These are phyloP conservation scores for Orchestes rusci DNA, from an alignment of 2,888 invertebrate species.

Conservation along the genomic window DNA sequence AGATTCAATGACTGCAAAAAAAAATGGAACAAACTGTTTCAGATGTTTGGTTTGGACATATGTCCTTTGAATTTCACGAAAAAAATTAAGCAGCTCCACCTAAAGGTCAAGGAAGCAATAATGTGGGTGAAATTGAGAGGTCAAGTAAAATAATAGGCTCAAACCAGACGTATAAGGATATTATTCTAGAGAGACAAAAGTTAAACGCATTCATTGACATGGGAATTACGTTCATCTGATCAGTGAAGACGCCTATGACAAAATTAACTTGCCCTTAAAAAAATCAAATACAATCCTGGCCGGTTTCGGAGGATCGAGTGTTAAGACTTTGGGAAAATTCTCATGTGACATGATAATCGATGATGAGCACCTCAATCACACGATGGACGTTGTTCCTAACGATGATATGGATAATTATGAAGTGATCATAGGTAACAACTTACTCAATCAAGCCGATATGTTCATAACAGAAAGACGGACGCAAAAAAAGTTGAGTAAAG, in stretches of 20 bases:
- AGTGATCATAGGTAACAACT: constrained; percentile 18
- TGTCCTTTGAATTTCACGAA: constrained; percentile 10
- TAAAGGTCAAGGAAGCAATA: background rate
- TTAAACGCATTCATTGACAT: constrained; percentile 23
- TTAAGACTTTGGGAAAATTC: constrained; percentile 19
- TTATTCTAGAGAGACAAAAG: constrained; percentile 1
- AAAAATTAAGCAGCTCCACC: constrained; percentile 5
- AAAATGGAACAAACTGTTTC: constrained; percentile 25
- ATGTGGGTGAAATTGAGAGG: background rate
- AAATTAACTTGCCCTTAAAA: background rate
- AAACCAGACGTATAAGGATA: constrained; percentile 4
- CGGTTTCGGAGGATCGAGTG: constrained; percentile 18
- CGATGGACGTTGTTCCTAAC: constrained; percentile 21
- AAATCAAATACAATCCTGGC: constrained; percentile 12
- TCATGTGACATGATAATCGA: constrained; percentile 9
- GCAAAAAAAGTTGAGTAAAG: background rate
- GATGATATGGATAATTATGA: constrained; percentile 6
- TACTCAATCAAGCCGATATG: constrained; percentile 21
- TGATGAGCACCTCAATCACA: constrained; percentile 8
- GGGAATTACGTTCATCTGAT: constrained; percentile 21
- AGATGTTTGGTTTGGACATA: constrained; percentile 24
- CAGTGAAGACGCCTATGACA: constrained; percentile 8
- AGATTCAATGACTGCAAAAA: constrained; percentile 11
- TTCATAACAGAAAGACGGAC: constrained; percentile 5
- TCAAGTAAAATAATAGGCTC: no score